These are phyloP conservation scores for Cremastobaeus sp. DNA, from an alignment of 2,888 invertebrate species.

Conservation along the genomic window DNA sequence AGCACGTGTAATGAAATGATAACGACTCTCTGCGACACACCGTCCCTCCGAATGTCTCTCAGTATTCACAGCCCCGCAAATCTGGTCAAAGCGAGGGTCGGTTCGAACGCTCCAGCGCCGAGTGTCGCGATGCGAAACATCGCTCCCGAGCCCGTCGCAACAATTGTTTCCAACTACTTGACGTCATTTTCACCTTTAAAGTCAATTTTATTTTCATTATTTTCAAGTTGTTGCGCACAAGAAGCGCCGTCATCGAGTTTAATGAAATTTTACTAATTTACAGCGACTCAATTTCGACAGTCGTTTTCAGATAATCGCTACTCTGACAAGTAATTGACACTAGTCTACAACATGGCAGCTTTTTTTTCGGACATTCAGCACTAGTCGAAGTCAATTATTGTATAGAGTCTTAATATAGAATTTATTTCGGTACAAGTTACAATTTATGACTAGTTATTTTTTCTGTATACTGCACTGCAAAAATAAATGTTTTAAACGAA, in stretches of 20 bases:
- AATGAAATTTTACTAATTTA: constrained; percentile 26
- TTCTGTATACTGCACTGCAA: too few relatives aligned
- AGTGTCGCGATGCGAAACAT: constrained; percentile 8
- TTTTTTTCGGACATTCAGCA: too few relatives aligned
- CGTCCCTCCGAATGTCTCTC: constrained; percentile 60
- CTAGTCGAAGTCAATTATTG: too few relatives aligned
- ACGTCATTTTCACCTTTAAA: constrained; percentile 48
- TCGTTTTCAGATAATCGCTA: too few relatives aligned
- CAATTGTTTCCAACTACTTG: constrained; percentile 53
- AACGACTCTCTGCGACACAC: constrained; percentile 67
- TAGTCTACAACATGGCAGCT: too few relatives aligned
- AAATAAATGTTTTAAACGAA: too few relatives aligned
- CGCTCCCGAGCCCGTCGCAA: constrained; percentile 12
- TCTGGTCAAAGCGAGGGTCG: constrained; percentile 45
- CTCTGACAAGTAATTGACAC: background rate
- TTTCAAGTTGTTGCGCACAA: constrained; percentile 5
- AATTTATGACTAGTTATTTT: too few relatives aligned
- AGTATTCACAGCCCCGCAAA: constrained; percentile 46
- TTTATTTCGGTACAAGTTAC: too few relatives aligned
- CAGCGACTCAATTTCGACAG: constrained; percentile 16
- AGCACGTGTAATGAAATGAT: constrained; percentile 71
- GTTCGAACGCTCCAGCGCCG: constrained; percentile 1
- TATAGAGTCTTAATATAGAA: too few relatives aligned
- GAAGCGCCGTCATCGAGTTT: constrained; percentile 9
- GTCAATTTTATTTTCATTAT: constrained; percentile 34